These are phyloP conservation scores for Orientallactaga bullata DNA, from an alignment of 2,113 vertebrate species.

Conservation along the genomic window DNA sequence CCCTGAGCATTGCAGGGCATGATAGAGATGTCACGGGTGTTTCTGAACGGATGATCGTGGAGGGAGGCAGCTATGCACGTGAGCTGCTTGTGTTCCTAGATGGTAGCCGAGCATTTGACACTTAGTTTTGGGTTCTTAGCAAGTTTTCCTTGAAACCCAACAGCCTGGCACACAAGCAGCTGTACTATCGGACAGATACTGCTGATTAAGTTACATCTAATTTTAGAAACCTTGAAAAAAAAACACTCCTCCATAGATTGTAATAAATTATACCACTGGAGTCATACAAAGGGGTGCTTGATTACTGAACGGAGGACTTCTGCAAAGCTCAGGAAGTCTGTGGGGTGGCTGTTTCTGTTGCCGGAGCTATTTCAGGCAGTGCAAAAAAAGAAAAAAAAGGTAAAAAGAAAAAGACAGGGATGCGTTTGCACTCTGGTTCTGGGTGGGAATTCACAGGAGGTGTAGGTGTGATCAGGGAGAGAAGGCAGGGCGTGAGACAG, in stretches of 20 bases:
- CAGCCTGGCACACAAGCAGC: background rate
- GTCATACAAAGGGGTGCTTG: background rate
- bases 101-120: background rate
- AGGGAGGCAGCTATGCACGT: background rate
- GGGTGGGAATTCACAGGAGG: slow-evolving; percentile 13
- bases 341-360: background rate
- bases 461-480: background rate
- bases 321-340: background rate
- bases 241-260: background rate
- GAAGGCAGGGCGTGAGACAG: background rate
- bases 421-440: background rate
- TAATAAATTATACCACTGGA: background rate
- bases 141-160: no score
- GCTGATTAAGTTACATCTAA: background rate
- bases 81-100: background rate
- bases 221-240: background rate
- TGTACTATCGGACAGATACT: background rate
- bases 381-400: no score
- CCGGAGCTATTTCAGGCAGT: slow-evolving; percentile 19
- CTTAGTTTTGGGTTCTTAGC: background rate
- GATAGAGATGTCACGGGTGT: no score
- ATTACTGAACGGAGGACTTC: background rate
- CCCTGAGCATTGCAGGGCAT: no score
- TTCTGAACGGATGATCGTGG: background rate
- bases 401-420: background rate